Evolutionary conservation across 1,140 invertebrate genomes (phyloP).

Genomic region (Drosophila azteca): DNA sequence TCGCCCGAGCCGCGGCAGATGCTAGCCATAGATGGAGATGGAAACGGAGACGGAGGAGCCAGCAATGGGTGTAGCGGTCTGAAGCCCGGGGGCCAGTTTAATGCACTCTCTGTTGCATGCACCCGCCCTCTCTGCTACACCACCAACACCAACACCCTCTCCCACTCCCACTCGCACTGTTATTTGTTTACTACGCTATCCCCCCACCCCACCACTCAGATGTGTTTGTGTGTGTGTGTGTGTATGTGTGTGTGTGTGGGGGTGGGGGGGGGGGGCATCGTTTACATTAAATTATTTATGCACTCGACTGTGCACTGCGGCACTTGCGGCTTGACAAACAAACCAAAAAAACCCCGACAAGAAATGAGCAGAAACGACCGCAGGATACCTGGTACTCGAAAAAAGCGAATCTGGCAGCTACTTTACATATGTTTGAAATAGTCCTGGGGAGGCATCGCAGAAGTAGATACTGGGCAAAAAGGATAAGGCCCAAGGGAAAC

Average conservation of each 20-base stretch:
- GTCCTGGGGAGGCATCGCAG: no score
- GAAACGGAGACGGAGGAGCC: no score
- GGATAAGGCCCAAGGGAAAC: no score
- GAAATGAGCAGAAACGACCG: no score
- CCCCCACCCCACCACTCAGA: no score
- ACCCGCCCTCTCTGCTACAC: background rate
- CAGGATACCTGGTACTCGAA: no score
- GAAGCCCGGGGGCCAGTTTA: conserved; percentile 33
- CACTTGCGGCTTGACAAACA: conserved; percentile 43
- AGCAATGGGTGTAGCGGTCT: background rate
- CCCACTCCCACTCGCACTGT: no score
- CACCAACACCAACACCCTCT: background rate
- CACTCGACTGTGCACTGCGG: conserved; percentile 51
- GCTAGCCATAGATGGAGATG: conserved; percentile 29
- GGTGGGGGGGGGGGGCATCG: no score
- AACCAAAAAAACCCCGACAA: background rate
- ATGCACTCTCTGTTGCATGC: conserved; percentile 53
- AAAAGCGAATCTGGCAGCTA: no score
- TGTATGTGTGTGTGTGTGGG: conserved; percentile 4
- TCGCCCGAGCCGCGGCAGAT: conserved; percentile 59
- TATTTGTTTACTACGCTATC: no score
- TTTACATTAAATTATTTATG: conserved; percentile 80
- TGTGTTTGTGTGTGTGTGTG: conserved; percentile 4
- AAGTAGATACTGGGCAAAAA: no score
- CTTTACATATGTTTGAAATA: no score